Base-by-base conservation (phyloP, 23 tunicate species). In the Ciona savignyi region DNA sequence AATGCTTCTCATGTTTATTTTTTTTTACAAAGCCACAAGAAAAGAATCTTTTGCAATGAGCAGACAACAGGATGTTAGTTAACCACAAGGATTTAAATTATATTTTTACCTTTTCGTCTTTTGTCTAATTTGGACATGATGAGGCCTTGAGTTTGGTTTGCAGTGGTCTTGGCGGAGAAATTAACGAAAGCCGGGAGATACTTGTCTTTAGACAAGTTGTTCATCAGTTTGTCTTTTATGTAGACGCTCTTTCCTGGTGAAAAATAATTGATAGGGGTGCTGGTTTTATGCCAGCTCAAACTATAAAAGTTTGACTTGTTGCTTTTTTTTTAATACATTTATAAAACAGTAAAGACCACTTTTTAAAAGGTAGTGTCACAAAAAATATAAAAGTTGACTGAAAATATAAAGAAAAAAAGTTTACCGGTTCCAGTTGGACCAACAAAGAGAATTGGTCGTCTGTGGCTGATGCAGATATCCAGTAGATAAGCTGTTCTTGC, bases 361-460 rank as follows among this genome's bases (percentile, higher is more conserved):
- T 34, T 29, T 21, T 29, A 21, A 63, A 63, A 21, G 67, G 4
- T 29, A 66, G 30, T 66, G 30, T 22, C 29, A 33, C 26, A 21
- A 6, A 21, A 9, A 6, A 27, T 23, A 63, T 11, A 21, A 63
- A 29, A 21, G 4, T 6, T 23, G 26, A 63, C 6, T 9, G 26
- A 20, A 63, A 63, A 63, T n/a, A n/a, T n/a, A 63, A 63, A 21
- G 15, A 67, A 25, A 67, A 67, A 67, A 67, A 76, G 21, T 56
- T 65, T 23, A 94, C 99, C 99, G 1, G 99, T 94, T 67, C 99
- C 99, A 6, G 99, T 94, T 2, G 99, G 99, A 3, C 99, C 99
- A 21, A 87, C 93, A 70, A 87, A 87, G 19, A 94, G 76, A 15
- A 94, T 35, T 29, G 99, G 99, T 71, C 99, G 32, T 60, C 75